A percentile compares a stretch with the other conserved stretches of the same genome.
Evolutionary conservation across 2,888 invertebrate species (phyloP).

Genomic region (Scrobipalpa atriplicella): DNA sequence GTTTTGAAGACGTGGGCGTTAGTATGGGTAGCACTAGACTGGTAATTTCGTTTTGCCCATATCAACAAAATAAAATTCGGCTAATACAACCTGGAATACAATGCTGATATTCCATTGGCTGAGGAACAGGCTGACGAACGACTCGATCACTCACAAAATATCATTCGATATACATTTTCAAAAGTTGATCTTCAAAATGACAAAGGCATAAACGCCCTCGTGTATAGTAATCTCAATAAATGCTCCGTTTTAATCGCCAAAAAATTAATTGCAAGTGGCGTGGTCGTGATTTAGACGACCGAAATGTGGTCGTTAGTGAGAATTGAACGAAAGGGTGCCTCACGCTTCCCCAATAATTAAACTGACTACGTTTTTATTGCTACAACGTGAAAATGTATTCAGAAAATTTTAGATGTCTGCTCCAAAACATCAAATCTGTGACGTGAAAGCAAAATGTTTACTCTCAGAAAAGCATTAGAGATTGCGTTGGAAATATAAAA

Average conservation of each 20-base stretch:
- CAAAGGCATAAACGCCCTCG: slow-evolving; percentile 16
- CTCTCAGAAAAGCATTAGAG: slow-evolving; percentile 24
- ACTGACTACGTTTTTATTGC: slow-evolving; percentile 44
- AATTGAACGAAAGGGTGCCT: slow-evolving; percentile 70
- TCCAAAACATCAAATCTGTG: slow-evolving; percentile 10
- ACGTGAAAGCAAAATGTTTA: slow-evolving; percentile 25
- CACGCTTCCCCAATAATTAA: slow-evolving; percentile 68
- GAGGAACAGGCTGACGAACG: no score
- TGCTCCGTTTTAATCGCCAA: slow-evolving; percentile 46
- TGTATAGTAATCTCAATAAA: slow-evolving; percentile 30
- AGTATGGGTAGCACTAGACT: no score
- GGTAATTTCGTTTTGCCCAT: no score
- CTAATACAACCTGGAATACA: no score
- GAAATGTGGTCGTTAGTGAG: slow-evolving; percentile 76
- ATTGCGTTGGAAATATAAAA: slow-evolving; percentile 29
- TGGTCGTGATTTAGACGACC: slow-evolving; percentile 70
- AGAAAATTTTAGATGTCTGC: slow-evolving; percentile 13
- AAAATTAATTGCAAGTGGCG: slow-evolving; percentile 77
- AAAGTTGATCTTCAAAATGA: neutral
- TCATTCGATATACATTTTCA: neutral
- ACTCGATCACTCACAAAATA: no score
- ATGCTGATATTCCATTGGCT: no score
- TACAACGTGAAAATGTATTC: slow-evolving; percentile 24
- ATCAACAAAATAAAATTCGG: no score
- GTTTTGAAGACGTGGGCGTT: no score